Evolutionary conservation across 2,888 invertebrate genomes (phyloP).

Genomic region (Harmothoe impar): DNA sequence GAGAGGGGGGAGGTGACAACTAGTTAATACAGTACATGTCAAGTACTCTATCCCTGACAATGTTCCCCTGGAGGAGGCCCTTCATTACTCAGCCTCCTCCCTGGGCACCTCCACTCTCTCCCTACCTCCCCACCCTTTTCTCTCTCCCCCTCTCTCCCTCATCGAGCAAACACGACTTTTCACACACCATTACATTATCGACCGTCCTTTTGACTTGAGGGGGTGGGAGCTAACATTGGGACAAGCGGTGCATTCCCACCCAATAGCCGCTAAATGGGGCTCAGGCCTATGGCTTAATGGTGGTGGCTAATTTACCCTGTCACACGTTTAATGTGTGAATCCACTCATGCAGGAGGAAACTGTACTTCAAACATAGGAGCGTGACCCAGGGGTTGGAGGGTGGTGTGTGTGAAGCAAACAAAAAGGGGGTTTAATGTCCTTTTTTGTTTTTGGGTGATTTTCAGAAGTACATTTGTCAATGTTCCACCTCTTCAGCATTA

Average conservation of each 20-base stretch:
- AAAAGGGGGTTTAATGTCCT: not conserved
- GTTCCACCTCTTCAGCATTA: too few relatives aligned
- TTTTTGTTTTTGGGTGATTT: too few relatives aligned
- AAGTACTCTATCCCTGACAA: not conserved
- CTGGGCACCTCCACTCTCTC: not conserved
- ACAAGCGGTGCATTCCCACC: conserved; percentile 34
- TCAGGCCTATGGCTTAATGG: not conserved
- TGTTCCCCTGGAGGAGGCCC: not conserved
- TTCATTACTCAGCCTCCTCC: conserved; percentile 1
- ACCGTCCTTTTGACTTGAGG: conserved; percentile 24
- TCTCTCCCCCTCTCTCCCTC: not conserved
- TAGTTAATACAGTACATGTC: too few relatives aligned
- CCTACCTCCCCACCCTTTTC: not conserved
- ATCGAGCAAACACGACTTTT: not conserved
- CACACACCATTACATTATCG: conserved; percentile 13
- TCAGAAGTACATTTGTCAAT: too few relatives aligned
- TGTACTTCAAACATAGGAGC: not conserved
- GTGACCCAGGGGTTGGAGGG: not conserved
- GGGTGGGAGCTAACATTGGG: not conserved
- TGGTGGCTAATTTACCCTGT: not conserved
- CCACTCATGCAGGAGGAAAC: not conserved
- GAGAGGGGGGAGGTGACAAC: too few relatives aligned
- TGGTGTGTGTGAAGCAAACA: not conserved
- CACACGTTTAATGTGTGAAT: not conserved
- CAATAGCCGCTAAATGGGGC: not conserved